A percentile compares a stretch with the other conserved stretches of the same genome.
These are phyloP conservation scores for Stenopsyche tienmushanensis DNA, from an alignment of 1,140 invertebrate species.

Conservation along the genomic window DNA sequence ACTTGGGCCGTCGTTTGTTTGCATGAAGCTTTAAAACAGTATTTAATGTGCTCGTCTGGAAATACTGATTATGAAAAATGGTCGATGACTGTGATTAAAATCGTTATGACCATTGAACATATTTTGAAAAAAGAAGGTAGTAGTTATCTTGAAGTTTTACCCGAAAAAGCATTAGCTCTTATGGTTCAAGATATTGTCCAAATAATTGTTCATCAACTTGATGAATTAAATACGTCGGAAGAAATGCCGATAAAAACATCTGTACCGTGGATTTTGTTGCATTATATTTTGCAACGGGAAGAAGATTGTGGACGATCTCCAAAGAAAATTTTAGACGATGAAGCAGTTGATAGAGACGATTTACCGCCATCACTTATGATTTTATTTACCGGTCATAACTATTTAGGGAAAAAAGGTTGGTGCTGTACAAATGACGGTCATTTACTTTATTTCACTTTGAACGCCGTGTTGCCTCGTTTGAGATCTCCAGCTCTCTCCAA, in stretches of 20 bases:
- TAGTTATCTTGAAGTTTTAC: conserved; percentile 55
- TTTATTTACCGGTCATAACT: conserved; percentile 82
- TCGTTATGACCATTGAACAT: conserved; percentile 66
- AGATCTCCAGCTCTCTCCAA: conserved; percentile 58
- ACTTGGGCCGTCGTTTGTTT: conserved; percentile 74
- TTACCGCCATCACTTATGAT: conserved; percentile 76
- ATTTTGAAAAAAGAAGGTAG: conserved; percentile 61
- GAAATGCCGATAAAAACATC: conserved; percentile 72
- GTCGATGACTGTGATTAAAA: conserved; percentile 65
- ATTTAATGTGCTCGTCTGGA: conserved; percentile 54
- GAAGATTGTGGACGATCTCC: conserved; percentile 53
- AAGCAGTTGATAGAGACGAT: conserved; percentile 58
- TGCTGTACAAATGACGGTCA: conserved; percentile 76
- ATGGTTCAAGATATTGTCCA: conserved; percentile 75
- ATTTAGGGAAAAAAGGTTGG: conserved; percentile 74
- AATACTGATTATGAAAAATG: conserved; percentile 61
- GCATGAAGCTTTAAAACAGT: conserved; percentile 62
- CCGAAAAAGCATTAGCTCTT: conserved; percentile 59
- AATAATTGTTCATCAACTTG: conserved; percentile 73
- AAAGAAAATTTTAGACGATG: conserved; percentile 48
- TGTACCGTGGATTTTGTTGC: conserved; percentile 81
- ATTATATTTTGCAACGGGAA: conserved; percentile 71
- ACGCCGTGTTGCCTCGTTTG: conserved; percentile 68
- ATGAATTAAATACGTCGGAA: conserved; percentile 59
- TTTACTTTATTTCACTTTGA: conserved; percentile 75